Percentiles rank a stretch among this genome's conserved stretches.
Evolutionary conservation across 2,113 vertebrate species (phyloP).

Genomic region (Gracilinanus agilis): DNA sequence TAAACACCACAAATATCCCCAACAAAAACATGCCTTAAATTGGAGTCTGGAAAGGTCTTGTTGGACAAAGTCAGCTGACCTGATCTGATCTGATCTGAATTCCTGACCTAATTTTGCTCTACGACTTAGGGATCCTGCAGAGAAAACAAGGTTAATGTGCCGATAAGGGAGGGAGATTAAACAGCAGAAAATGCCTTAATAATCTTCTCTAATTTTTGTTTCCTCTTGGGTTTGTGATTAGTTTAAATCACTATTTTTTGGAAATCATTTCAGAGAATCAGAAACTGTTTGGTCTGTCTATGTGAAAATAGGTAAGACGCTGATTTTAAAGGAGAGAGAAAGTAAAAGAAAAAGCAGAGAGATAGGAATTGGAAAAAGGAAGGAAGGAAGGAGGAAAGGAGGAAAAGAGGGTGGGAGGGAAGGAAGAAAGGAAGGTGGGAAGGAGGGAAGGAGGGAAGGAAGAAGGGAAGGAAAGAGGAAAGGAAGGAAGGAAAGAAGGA

Average conservation of each 20-base stretch:
- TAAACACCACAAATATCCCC: background rate
- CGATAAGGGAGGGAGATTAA: conserved; percentile 76
- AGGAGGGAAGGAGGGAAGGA: too few species aligned
- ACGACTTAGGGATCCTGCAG: conserved; percentile 68
- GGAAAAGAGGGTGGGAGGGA: too few species aligned
- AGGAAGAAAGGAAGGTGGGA: too few species aligned
- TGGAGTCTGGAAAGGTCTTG: conserved; percentile 69
- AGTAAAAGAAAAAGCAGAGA: too few species aligned
- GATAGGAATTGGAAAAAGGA: too few species aligned
- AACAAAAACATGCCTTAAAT: conserved; percentile 31
- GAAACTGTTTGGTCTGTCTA: conserved; percentile 59
- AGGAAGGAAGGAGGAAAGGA: background rate
- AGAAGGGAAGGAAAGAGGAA: too few species aligned
- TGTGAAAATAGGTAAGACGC: conserved; percentile 32
- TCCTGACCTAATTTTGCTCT: conserved; percentile 87
- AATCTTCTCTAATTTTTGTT: conserved; percentile 57
- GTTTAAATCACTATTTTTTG: conserved; percentile 59
- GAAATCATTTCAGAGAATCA: conserved; percentile 51
- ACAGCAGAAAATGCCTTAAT: conserved; percentile 65
- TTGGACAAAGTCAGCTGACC: conserved; percentile 81
- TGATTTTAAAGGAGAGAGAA: background rate
- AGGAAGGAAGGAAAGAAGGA: background rate
- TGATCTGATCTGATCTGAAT: conserved; percentile 84
- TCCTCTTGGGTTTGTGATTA: conserved; percentile 66
- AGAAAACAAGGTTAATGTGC: conserved; percentile 85